phyloP scores from a whole-genome alignment of 37 sponge, comb jelly and placozoan genomes.

The Chondrilla cf. caribensis region DNA sequence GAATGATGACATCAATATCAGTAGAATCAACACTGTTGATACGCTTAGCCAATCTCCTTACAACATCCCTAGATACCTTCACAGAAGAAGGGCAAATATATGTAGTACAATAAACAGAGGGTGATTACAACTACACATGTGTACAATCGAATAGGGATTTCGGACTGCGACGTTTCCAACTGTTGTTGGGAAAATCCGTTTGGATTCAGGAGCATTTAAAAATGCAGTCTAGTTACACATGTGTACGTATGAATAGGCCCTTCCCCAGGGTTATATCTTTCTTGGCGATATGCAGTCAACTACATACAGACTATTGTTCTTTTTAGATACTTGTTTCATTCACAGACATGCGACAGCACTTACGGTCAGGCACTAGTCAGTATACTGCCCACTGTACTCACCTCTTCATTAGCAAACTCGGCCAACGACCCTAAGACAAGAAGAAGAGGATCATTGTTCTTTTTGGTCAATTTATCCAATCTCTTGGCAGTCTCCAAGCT shows the following conservation, averaged over 20 bases:
- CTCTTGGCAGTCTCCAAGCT: background rate
- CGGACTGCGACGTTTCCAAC: too few species aligned
- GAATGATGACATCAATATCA: background rate
- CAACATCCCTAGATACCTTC: background rate
- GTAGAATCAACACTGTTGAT: background rate
- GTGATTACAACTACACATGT: too few species aligned
- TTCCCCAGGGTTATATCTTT: too few species aligned
- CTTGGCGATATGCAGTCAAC: too few species aligned
- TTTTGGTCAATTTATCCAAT: background rate
- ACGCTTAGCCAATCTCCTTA: background rate
- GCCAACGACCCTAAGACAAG: conserved; percentile 11
- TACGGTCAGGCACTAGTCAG: too few species aligned
- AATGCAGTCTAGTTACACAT: too few species aligned
- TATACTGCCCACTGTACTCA: background rate
- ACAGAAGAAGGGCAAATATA: background rate
- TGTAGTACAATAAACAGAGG: too few species aligned
- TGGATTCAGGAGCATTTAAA: too few species aligned
- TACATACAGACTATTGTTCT: background rate
- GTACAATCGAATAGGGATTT: too few species aligned
- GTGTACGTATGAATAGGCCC: too few species aligned
- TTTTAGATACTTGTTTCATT: background rate
- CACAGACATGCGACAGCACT: background rate
- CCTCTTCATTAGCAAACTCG: background rate
- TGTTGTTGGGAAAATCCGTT: too few species aligned
- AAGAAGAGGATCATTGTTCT: conserved; percentile 6